Percentiles rank a stretch among this genome's conserved stretches.
phyloP scores from a whole-genome alignment of 2,888 invertebrate genomes.

The Neoitamus cyanurus region DNA sequence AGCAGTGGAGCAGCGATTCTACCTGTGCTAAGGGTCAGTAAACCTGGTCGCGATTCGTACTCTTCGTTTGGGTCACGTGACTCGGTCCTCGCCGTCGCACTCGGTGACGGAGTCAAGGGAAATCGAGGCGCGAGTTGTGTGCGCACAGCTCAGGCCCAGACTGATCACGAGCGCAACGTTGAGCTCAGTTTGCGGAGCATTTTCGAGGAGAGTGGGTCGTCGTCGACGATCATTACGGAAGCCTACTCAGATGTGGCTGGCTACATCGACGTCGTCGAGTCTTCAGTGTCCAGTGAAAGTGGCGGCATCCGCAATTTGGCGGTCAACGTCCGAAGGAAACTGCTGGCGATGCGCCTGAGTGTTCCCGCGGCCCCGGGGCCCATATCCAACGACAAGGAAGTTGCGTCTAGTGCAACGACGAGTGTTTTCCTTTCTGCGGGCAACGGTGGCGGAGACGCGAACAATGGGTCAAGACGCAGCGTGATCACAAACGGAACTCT shows the following conservation, averaged over 20 bases:
- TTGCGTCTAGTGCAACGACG: slow-evolving; percentile 48
- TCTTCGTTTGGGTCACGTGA: slow-evolving; percentile 15
- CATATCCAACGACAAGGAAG: slow-evolving; percentile 27
- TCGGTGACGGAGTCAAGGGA: not conserved
- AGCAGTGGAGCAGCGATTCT: slow-evolving; percentile 42
- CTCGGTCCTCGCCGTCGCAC: not conserved
- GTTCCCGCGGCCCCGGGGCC: slow-evolving; percentile 58
- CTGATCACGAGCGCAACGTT: slow-evolving; percentile 39
- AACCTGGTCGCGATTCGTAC: slow-evolving; percentile 45
- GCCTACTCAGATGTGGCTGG: slow-evolving; percentile 23
- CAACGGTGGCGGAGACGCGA: not conserved
- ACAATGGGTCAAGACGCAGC: slow-evolving; percentile 21
- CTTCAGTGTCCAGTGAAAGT: slow-evolving; percentile 46
- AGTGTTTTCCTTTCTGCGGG: slow-evolving; percentile 58
- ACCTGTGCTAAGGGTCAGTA: slow-evolving; percentile 53
- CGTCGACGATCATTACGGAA: slow-evolving; percentile 51
- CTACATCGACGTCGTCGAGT: slow-evolving; percentile 37
- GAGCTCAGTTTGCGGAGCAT: slow-evolving; percentile 48
- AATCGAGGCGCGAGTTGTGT: slow-evolving; percentile 23
- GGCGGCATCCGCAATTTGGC: slow-evolving; percentile 38
- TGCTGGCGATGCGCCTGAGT: slow-evolving; percentile 62
- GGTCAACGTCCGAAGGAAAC: slow-evolving; percentile 52
- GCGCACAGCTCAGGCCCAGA: slow-evolving; percentile 48
- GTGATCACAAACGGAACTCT: slow-evolving; percentile 40
- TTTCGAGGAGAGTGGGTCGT: slow-evolving; percentile 44